phyloP scores from a whole-genome alignment of 1,140 invertebrate genomes.

The Melanaphis sacchari region DNA sequence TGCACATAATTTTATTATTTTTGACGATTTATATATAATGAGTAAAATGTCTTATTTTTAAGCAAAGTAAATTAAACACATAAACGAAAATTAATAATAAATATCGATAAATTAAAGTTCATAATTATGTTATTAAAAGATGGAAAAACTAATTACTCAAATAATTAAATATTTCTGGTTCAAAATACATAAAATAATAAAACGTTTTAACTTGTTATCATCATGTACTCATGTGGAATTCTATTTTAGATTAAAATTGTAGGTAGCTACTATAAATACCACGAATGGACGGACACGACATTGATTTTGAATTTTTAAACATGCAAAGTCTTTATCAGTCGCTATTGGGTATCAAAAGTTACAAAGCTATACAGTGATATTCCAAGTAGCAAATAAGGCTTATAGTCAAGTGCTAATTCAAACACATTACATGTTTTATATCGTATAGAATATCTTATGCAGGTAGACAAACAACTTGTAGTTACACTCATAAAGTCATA shows the following conservation, averaged over 20 bases:
- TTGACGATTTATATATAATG: not conserved
- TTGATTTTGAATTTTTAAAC: not conserved
- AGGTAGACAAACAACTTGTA: too few relatives aligned
- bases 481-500: too few relatives aligned
- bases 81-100: not conserved
- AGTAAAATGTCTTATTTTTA: not conserved
- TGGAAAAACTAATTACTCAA: not conserved
- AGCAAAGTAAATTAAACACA: not conserved
- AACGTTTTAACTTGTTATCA: not conserved
- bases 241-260: not conserved
- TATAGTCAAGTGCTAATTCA: too few relatives aligned
- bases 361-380: not conserved
- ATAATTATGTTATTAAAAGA: not conserved
- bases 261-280: too few relatives aligned
- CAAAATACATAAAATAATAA: not conserved
- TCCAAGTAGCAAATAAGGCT: too few relatives aligned
- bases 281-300: too few relatives aligned
- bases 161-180: not conserved
- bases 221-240: not conserved
- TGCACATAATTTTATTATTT: not conserved
- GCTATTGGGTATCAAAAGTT: not conserved
- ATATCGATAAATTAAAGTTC: not conserved
- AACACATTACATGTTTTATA: too few relatives aligned
- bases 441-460: too few relatives aligned
- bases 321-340: not conserved